Base-by-base conservation (phyloP, 64 coral and sea anemone genomes). In the Acropora yongei region DNA sequence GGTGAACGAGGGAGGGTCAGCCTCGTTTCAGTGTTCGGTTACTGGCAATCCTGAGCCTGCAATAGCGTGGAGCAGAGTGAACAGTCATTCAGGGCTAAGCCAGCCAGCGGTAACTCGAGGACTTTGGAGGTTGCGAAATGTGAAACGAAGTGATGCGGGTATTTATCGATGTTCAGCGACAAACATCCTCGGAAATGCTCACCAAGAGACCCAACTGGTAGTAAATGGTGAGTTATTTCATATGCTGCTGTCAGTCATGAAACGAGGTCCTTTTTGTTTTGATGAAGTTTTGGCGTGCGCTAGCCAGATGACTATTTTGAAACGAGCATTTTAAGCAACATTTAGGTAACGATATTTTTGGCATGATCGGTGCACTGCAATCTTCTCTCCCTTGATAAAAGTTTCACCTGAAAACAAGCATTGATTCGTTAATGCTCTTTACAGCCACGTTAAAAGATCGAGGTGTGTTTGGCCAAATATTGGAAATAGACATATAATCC, bases 11-110 rank as follows among this genome's bases (percentile, higher is more conserved):
- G 83, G 46, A 7, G 10, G 49, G 9, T 61, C 83, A 49, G 83
- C 68, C 18, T 49, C 30, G 5, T 81, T 95, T n/a, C 51, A 91
- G 46, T 95, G 93, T 49, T 95, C 93, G 0, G 93, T 18, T 11
- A 88, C 46, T 20, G 93, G 93, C 1, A 87, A 95, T 74, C 93
- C 93, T 1, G 18, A 18, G 18, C 93, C 93, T 30, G n/a, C 1
- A 45, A 44, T 95, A 51, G 44, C 66, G n/a, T 95, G 93, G 93
- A 91, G 55, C 18, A 95, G 76, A 45, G 6, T 90, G 8, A 19
- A 81, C 11, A 78, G 20, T 66, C n/a, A 66, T 18, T 16, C 79
- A 41, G 67, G 12, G 44, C 0, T 18, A 44, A 77, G 45, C 5
- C 80, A 63, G 66, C 19, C 45, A 16, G 13, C 16, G 3, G 58